Evolutionary conservation across 2,113 vertebrate species (phyloP).

Genomic region (Chaetops frenatus): DNA sequence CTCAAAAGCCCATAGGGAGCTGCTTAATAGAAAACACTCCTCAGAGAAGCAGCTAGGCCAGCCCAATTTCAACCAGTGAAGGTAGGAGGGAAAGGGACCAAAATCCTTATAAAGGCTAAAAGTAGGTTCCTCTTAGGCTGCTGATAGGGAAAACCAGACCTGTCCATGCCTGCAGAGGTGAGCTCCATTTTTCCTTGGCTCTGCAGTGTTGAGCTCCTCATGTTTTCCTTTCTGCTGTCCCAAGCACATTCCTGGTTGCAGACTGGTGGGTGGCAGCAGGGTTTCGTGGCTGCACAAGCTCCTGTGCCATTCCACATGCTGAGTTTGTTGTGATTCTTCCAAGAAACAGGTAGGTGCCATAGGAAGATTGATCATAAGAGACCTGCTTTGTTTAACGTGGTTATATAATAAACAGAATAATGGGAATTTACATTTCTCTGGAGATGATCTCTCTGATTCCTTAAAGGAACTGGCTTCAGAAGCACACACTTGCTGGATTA

Average conservation of each 20-base stretch:
- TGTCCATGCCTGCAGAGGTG: neutral
- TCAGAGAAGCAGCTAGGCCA: neutral
- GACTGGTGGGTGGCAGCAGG: neutral
- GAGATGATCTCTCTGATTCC: neutral
- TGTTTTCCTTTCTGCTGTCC: neutral
- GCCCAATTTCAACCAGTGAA: neutral
- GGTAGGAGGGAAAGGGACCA: neutral
- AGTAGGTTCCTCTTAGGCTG: neutral
- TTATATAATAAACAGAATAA: neutral
- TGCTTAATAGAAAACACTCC: neutral
- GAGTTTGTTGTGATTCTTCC: neutral
- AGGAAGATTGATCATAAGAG: neutral
- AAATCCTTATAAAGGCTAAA: neutral
- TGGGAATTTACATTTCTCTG: neutral
- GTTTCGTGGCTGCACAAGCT: neutral
- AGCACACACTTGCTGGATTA: neutral
- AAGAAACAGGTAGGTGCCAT: neutral
- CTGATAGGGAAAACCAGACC: neutral
- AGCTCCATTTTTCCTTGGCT: neutral
- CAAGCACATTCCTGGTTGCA: neutral
- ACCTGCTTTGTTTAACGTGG: neutral
- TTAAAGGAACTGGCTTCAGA: neutral
- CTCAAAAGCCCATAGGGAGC: neutral
- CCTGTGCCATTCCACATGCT: fast-evolving
- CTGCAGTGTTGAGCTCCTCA: fast-evolving